A percentile compares a stretch with the other conserved stretches of the same genome.
These are phyloP conservation scores for Pipistrellus nathusii DNA, from an alignment of 2,797 vertebrate species.

Conservation along the genomic window DNA sequence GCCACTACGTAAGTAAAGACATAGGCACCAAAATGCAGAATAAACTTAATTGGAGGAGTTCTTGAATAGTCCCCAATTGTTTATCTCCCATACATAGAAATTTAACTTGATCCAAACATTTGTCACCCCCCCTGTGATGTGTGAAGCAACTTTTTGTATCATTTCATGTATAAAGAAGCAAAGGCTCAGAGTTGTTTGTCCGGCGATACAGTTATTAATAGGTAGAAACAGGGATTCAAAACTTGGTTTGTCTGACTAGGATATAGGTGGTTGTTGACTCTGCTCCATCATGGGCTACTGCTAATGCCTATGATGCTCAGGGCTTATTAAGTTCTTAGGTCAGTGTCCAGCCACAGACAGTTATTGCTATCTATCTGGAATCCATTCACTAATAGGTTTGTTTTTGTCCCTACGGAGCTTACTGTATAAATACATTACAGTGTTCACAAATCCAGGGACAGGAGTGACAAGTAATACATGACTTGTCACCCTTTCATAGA, in stretches of 20 bases:
- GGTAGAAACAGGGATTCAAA: neutral
- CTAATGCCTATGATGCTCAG: neutral
- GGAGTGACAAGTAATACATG: neutral
- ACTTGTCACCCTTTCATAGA: neutral
- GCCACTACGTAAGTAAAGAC: neutral
- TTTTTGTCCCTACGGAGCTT: constrained; percentile 3
- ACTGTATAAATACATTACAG: neutral
- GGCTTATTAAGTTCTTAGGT: neutral
- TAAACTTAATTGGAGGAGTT: neutral
- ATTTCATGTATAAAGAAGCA: neutral
- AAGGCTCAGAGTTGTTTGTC: neutral
- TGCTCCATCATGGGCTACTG: neutral
- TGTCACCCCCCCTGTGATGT: neutral
- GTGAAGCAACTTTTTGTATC: neutral
- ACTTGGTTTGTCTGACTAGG: neutral
- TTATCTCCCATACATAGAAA: neutral
- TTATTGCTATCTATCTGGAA: neutral
- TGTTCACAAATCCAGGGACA: neutral
- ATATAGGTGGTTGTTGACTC: neutral
- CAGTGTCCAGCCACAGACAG: neutral
- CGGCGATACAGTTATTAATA: neutral
- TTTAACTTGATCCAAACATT: neutral
- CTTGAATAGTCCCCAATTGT: neutral
- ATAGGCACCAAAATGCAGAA: neutral
- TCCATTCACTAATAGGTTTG: neutral